These are phyloP conservation scores for Pseudorasbora parva DNA, from an alignment of 2,113 vertebrate genomes.

Conservation along the genomic window DNA sequence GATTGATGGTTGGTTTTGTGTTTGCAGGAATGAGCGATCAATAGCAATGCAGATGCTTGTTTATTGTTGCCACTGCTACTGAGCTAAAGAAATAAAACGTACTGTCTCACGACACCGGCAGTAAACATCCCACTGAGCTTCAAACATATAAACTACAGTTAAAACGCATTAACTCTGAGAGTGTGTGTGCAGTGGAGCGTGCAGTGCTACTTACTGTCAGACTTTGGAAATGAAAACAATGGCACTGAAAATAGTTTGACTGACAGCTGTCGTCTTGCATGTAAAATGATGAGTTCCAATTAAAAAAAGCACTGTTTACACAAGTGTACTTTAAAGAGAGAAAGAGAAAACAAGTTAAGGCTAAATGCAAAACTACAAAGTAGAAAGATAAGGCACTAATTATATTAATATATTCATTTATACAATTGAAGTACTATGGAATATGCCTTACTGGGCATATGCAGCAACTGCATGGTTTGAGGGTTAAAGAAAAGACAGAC, in stretches of 20 bases:
- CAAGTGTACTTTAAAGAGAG: background rate
- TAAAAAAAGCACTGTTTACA: background rate
- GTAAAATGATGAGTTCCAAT: background rate
- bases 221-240: background rate
- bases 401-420: background rate
- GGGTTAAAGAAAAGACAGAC: background rate
- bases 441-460: background rate
- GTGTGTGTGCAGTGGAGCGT: background rate
- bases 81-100: slow-evolving; percentile 32
- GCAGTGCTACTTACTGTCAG: background rate
- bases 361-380: background rate
- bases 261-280: background rate
- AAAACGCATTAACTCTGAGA: background rate
- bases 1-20: slow-evolving; percentile 53
- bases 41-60: slow-evolving; percentile 57
- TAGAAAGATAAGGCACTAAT: background rate
- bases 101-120: slow-evolving; percentile 29
- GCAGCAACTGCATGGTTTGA: background rate
- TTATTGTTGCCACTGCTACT: slow-evolving; percentile 42
- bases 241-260: background rate
- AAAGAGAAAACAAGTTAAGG: background rate
- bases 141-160: slow-evolving; percentile 16
- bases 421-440: background rate
- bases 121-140: slow-evolving; percentile 16
- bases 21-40: slow-evolving; percentile 45